These are phyloP conservation scores for Cybosia mesomella DNA, from an alignment of 2,888 invertebrate species.

Conservation along the genomic window DNA sequence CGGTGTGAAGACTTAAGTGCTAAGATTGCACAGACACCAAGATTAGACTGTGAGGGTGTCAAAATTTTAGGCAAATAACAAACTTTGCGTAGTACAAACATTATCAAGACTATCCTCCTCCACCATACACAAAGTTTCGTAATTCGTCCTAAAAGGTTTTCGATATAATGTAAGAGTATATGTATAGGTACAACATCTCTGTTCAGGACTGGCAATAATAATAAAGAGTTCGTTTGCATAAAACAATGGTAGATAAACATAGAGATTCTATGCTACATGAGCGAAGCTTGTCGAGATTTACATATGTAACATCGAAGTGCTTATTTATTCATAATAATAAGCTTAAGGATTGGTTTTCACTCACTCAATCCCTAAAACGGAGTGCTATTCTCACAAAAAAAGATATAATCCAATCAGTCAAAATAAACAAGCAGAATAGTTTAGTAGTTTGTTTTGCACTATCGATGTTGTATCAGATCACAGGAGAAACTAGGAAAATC, in stretches of 20 bases:
- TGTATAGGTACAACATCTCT: conserved; percentile 12
- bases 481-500: not conserved
- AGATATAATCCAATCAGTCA: not conserved
- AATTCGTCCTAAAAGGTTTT: conserved; percentile 12
- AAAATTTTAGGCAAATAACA: conserved; percentile 23
- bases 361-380: not conserved
- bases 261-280: conserved; percentile 31
- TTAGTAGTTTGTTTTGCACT: not conserved
- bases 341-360: not conserved
- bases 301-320: conserved; percentile 19
- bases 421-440: not conserved
- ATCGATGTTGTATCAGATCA: not conserved
- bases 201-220: conserved; percentile 19
- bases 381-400: not conserved
- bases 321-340: conserved; percentile 28
- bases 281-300: conserved; percentile 35
- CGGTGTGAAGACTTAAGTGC: conserved; percentile 8
- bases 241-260: conserved; percentile 24
- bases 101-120: conserved; percentile 10
- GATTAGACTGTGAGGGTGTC: conserved; percentile 3
- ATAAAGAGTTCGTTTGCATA: conserved; percentile 34
- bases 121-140: not conserved
- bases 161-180: not conserved
- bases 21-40: conserved; percentile 13
- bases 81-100: conserved; percentile 14